Conservation (phyloP, 2,113 vertebrate genomes). For the Trichomycterus rosablanca region DNA sequence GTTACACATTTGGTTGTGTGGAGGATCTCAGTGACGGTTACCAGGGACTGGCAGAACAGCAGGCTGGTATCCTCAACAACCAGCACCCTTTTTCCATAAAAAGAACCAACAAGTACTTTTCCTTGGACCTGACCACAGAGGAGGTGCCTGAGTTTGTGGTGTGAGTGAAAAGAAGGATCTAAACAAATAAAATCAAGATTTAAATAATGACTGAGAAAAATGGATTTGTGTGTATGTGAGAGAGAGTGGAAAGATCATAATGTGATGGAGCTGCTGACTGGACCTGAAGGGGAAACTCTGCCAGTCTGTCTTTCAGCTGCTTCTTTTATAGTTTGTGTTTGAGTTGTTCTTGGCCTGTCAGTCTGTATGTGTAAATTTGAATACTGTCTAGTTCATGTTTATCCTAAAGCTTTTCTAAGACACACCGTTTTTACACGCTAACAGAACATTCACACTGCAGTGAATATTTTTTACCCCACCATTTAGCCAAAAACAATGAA, state of each 20-base stretch:
- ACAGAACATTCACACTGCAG: no score
- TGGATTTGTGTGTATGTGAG: background rate
- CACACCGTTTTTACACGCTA: no score
- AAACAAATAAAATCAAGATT: conserved; percentile 19
- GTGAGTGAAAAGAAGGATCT: conserved; percentile 58
- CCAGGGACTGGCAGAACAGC: conserved; percentile 85
- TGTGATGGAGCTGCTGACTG: conserved; percentile 23
- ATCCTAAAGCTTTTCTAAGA: no score
- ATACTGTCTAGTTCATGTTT: no score
- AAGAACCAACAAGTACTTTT: conserved; percentile 97
- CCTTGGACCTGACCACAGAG: conserved; percentile 87
- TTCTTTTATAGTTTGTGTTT: no score
- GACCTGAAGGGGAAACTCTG: conserved; percentile 25
- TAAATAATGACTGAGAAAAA: conserved; percentile 13
- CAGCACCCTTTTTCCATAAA: conserved; percentile 82
- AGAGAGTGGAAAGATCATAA: background rate
- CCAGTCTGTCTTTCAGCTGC: conserved; percentile 27
- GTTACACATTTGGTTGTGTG: conserved; percentile 92
- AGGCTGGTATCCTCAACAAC: conserved; percentile 74
- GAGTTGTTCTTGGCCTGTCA: no score
- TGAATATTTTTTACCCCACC: no score
- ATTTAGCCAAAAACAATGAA: no score
- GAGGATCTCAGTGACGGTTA: conserved; percentile 80
- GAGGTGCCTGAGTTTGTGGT: conserved; percentile 96
- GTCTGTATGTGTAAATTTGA: no score